Conservation (phyloP, 2,888 invertebrate species). For the Timandra comae region DNA sequence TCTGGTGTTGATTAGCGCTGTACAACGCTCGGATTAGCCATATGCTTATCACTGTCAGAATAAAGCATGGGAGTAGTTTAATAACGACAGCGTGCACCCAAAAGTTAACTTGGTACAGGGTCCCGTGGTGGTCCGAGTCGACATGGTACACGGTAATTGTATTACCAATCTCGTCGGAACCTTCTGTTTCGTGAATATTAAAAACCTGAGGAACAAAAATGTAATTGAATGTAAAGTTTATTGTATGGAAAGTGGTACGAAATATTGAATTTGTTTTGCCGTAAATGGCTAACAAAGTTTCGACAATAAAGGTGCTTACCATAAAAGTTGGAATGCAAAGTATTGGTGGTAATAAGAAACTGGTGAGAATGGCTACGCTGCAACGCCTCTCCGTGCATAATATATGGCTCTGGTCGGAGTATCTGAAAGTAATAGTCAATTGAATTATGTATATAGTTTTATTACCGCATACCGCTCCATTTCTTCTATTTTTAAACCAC, state of each 20-base stretch:
- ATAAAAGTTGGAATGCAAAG: slow-evolving; percentile 91
- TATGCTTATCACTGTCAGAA: slow-evolving; percentile 83
- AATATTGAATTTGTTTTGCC: slow-evolving; percentile 1
- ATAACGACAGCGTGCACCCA: slow-evolving; percentile 89
- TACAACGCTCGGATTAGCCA: slow-evolving; percentile 84
- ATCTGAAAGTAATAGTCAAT: slow-evolving; percentile 79
- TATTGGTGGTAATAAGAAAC: slow-evolving; percentile 85
- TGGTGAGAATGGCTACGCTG: slow-evolving; percentile 83
- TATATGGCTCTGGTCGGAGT: slow-evolving; percentile 84
- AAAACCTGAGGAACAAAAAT: slow-evolving; percentile 49
- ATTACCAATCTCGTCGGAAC: slow-evolving; percentile 56
- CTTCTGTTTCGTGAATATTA: slow-evolving; percentile 66
- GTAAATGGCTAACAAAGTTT: slow-evolving; percentile 2
- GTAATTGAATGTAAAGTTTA: slow-evolving; percentile 34
- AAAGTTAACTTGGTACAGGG: slow-evolving; percentile 83
- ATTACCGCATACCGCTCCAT: no score
- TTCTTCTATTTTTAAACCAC: no score
- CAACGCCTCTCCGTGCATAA: slow-evolving; percentile 88
- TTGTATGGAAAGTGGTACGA: slow-evolving; percentile 27
- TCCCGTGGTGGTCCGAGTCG: slow-evolving; percentile 76
- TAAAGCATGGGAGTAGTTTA: slow-evolving; percentile 87
- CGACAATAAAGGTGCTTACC: slow-evolving; percentile 41
- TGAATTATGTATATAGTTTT: no score
- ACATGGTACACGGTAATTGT: slow-evolving; percentile 57
- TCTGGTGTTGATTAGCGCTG: slow-evolving; percentile 84